Base-by-base conservation (phyloP, 2,113 vertebrate species). In the Melanotaenia duboulayi region DNA sequence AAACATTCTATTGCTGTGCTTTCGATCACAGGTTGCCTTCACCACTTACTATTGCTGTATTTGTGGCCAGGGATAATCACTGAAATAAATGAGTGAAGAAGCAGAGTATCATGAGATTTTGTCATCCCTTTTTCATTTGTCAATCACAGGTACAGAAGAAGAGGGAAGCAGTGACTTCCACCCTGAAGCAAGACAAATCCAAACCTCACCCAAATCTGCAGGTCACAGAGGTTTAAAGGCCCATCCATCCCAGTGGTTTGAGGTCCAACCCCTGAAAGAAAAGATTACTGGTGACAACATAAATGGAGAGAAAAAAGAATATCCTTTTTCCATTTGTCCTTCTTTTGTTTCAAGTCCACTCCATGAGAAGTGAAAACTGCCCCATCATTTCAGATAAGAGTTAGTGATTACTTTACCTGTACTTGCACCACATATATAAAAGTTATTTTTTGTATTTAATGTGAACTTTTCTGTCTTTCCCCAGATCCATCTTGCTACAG, bases 401-500 rank as follows among this genome's bases (percentile, higher is more conserved):
- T 91, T 0, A 71, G 87, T 77, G 0, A 23, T 20, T 24, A 46
- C 35, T 52, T 14, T 0, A 37, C 25, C 10, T 60, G 22, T 0
- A 57, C 49, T n/a, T n/a, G 2, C n/a, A 0, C 19, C 37, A 10
- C 11, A 19, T 40, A 44, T 3, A 3, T 11, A 0, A 46, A 48
- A 10, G 2, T 48, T 14, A 24, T 2, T 6, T n/a, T 35, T 42
- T 0, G 22, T 2, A 22, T 64, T 2, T 0, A 0, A 16, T 48
- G 9, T 14, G 0, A 17, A 37, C 24, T 25, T 7, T 11, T 1
- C 7, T 25, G 2, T 23, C 20, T 49, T 24, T 19, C 8, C 19
- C 22, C 22, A 89, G 88, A 54, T 59, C 71, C 91, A 10, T 35
- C 13, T 22, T 92, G 91, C 67, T 4, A 48, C 61, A 87, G 2